These are phyloP conservation scores for Gymnogyps californianus DNA, from an alignment of 2,113 vertebrate species.

Conservation along the genomic window DNA sequence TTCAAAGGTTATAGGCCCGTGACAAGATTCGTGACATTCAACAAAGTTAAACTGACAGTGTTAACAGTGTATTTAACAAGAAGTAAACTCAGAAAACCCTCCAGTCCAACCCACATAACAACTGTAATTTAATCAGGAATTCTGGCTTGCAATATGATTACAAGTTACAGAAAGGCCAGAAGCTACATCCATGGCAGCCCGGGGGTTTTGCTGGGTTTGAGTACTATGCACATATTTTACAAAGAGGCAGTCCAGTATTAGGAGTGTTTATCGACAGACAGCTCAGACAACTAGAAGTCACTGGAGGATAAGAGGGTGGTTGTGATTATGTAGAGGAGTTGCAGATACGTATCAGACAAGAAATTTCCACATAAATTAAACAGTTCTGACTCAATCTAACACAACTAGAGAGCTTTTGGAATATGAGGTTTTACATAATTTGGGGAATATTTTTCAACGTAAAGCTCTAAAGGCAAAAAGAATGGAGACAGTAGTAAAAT, in stretches of 20 bases:
- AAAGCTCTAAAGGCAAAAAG: neutral
- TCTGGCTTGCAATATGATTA: neutral
- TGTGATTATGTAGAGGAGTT: neutral
- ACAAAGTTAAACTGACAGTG: neutral
- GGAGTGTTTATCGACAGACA: neutral
- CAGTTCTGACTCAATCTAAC: neutral
- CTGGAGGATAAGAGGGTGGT: neutral
- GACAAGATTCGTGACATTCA: neutral
- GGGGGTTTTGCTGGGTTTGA: neutral
- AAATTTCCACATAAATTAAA: neutral
- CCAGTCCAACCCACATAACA: neutral
- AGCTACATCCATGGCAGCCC: neutral
- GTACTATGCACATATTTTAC: neutral
- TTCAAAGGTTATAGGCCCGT: neutral
- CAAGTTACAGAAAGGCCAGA: conserved; percentile 19
- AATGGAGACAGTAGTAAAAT: neutral
- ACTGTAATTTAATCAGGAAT: conserved; percentile 6
- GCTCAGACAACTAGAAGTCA: neutral
- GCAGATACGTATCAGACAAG: neutral
- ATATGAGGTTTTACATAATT: neutral
- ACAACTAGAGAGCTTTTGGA: neutral
- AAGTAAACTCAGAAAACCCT: neutral
- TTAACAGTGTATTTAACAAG: neutral
- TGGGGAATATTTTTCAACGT: neutral
- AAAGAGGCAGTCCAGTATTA: neutral